phyloP scores from a whole-genome alignment of 92 coral and sea anemone species.

The Parazoanthus darwini region DNA sequence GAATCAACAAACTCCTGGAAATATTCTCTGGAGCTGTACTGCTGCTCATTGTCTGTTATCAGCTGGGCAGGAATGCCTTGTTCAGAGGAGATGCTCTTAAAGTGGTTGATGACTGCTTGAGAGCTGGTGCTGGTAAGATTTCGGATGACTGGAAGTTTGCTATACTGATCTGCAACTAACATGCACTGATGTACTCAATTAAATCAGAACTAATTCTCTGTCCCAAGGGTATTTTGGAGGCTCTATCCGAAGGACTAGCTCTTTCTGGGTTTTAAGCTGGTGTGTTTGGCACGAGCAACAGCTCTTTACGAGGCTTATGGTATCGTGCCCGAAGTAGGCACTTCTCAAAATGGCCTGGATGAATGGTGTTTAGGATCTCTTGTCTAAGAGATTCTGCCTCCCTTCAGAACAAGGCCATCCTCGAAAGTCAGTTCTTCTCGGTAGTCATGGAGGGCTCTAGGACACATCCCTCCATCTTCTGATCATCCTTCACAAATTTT shows the following conservation, averaged over 20 bases:
- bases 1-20: too few species aligned
- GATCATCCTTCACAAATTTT: conserved; percentile 51
- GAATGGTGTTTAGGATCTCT: conserved; percentile 46
- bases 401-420: conserved; percentile 50
- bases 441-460: conserved; percentile 48
- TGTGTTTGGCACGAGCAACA: conserved; percentile 59
- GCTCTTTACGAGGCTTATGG: conserved; percentile 30
- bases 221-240: conserved; percentile 49
- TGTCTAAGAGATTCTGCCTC: conserved; percentile 39
- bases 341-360: conserved; percentile 34
- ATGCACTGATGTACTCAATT: neutral
- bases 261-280: conserved; percentile 36
- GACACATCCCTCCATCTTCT: conserved; percentile 40
- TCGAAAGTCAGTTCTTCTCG: conserved; percentile 59
- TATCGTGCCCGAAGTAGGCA: conserved; percentile 30
- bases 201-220: conserved; percentile 57
- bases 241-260: conserved; percentile 49
- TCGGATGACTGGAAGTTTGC: too few species aligned
- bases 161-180: too few species aligned
- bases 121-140: too few species aligned
- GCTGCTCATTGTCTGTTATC: too few species aligned
- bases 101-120: too few species aligned
- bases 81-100: too few species aligned
- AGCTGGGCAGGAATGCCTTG: too few species aligned
- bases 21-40: too few species aligned